Evolutionary conservation across 2,888 invertebrate genomes (phyloP), one percentile per base, ranked within the genome.

Genomic region (Nephrotoma guestfalica): DNA sequence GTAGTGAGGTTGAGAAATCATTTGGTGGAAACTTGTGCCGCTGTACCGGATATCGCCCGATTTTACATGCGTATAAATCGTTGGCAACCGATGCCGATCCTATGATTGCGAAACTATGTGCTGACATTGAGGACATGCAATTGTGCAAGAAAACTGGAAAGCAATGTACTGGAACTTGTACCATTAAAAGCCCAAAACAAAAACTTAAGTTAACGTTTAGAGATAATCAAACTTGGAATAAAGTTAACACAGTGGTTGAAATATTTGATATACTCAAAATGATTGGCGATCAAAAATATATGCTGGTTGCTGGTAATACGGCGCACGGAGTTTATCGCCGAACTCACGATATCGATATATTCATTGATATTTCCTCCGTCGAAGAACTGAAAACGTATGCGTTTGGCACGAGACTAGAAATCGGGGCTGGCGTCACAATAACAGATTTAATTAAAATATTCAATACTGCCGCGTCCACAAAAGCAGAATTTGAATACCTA

Each of bases 271-370:
- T 94, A 84, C 91, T 94, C 85, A 88, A 89, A 41, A 89, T 89
- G 41, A 89, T 91, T 86, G 90, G 91, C 7, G 89, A 92, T 6
- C 90, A 91, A 2, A 91, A 92, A 11, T 95, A 95, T 88, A 93
- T 94, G 90, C 89, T 96, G 9, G 93, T 96, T 0, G 94, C 94
- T 41, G 96, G 96, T 15, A 96, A 96, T 89, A 96, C 96, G 0
- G 95, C 94, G 4, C 94, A 94, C 90, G 97, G 96, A 11, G 92
- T 93, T 1, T 93, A 91, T 88, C 90, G 92, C 3, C 89, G 91
- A 11, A 87, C 88, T 2, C 51, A 86, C 0, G 88, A 88, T 11
- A 88, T 90, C 86, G 92, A 93, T 87, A 90, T 93, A 5, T 93
- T 95, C 86, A 94, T 96, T 86, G 95, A 96, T 88, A 91, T 96